Base-by-base conservation (phyloP, 2,113 vertebrate genomes). In the Mormyrus lacerda region DNA sequence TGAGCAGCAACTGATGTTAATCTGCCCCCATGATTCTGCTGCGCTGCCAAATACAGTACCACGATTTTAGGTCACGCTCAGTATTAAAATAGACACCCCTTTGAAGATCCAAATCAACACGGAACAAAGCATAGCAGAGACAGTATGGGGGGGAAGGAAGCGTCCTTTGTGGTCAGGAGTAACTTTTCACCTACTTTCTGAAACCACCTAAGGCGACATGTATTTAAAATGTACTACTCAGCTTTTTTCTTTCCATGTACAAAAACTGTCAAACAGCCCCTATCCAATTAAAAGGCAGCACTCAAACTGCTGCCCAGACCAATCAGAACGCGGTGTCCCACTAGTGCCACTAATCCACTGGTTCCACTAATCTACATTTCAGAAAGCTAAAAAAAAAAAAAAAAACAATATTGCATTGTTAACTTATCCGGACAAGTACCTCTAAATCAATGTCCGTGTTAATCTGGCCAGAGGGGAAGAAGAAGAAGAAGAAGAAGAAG, bases 211-310 rank as follows among this genome's bases (percentile, higher is more conserved):
- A 87, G 19, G 50, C 42, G 89, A 90, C 42, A 50, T 87, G 61
- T 8, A 89, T 13, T 1, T 89, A 90, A 89, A 88, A 73, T 50
- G 17, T 10, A 65, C 19, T 31, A 27, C 55, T 88, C 61, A 86
- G 45, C 39, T 82, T 48, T 85, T 88, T 47, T 21, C 17, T 35
- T 50, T 50, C 47, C 35, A 79, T 79, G 19, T 48, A 42, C 45
- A 39, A 90, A 92, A 89, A n/a, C 90, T 90, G 88, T 89, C 69
- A 73, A 79, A 86, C 91, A 92, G 91, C 92, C 92, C 90, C 89
- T 90, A 73, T 85, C 89, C 11, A 89, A 87, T 39, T 24, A 10
- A 84, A 21, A 84, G 13, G 50, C 4, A 35, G 51, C 48, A 31
- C 61, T 19, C 1, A 45, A 88, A 44, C 61, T n/a, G 1, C 15